Evolutionary conservation across 2,113 vertebrate species (phyloP), one percentile per base, ranked within the genome.

Genomic region (Bolborhynchus lineola): DNA sequence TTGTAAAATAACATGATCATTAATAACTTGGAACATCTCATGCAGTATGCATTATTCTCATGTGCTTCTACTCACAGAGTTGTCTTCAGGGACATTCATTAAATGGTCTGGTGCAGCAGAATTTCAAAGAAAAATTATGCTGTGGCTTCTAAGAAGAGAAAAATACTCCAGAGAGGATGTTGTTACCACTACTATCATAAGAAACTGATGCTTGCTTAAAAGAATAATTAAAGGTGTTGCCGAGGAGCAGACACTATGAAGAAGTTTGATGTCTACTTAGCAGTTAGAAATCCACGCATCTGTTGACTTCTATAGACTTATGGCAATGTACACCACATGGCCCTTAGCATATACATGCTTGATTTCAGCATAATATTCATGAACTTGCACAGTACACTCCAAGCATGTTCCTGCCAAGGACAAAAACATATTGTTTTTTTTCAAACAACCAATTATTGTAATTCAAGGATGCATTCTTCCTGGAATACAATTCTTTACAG

Each of bases 391-490:
- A 83, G 52, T 20, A 60, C 81, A 74, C 39, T 83, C 50, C 44
- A 76, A 87, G 14, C 0, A 0, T 25, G 7, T 74, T 96, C 62
- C 62, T 86, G 65, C 39, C 57, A 78, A 67, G 44, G 47, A 75
- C 1, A 3, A 8, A 39, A 78, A 86, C 75, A 75, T 71, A 87
- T 37, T 18, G 13, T 23, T 86, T 84, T 62, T 46, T 57, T 93
- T 96, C 93, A 91, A 96, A 82, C 76, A 94, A 80, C 37, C 31
- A 95, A 75, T 98, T 96, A 96, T 47, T 93, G 42, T 83, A 97
- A 98, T 98, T 98, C 96, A 52, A 96, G 92, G 81, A 96, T 96
- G 71, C 62, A 90, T 96, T 71, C 80, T 97, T 96, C 63, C 70
- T 78, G 93, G 64, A 90, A 95, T 93, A 81, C 67, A 93, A 17